A percentile compares a stretch with the other conserved stretches of the same genome.
These are phyloP conservation scores for Tenthredo scrophulariae DNA, from an alignment of 2,888 invertebrate species.

Conservation along the genomic window DNA sequence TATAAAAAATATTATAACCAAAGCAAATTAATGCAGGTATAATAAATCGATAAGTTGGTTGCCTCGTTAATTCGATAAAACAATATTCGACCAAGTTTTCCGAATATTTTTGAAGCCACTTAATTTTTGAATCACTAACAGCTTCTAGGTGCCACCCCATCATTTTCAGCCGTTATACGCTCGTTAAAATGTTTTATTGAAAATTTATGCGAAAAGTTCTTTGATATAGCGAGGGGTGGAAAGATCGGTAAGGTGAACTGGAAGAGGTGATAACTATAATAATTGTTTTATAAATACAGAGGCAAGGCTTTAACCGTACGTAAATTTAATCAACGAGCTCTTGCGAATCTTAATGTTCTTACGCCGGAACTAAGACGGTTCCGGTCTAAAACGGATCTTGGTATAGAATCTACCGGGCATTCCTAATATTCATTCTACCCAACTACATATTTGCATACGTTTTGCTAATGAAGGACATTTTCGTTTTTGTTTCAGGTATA, in stretches of 20 bases:
- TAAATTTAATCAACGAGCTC: conserved; percentile 34
- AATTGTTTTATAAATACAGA: conserved; percentile 51
- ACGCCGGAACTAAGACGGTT: background rate
- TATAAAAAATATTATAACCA: background rate
- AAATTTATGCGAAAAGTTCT: conserved; percentile 67
- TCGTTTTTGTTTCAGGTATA: conserved; percentile 27
- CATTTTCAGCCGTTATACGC: conserved; percentile 61
- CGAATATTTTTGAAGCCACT: conserved; percentile 26
- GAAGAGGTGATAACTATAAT: conserved; percentile 57
- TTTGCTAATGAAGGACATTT: conserved; percentile 28
- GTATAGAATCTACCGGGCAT: background rate
- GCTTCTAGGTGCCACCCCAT: conserved; percentile 31
- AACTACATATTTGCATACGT: background rate
- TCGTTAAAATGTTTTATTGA: conserved; percentile 67
- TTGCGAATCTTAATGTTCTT: background rate
- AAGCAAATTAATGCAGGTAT: background rate
- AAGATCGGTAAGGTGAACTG: conserved; percentile 58
- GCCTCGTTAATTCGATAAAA: conserved; percentile 2
- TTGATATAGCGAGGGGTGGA: conserved; percentile 58
- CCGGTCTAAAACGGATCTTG: conserved; percentile 12
- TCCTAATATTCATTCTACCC: background rate
- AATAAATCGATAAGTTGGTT: background rate
- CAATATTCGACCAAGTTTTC: conserved; percentile 3
- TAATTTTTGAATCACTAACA: conserved; percentile 49
- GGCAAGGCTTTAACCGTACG: conserved; percentile 4